phyloP scores from a whole-genome alignment of 2,888 invertebrate genomes.

The Oxytorus armatus region DNA sequence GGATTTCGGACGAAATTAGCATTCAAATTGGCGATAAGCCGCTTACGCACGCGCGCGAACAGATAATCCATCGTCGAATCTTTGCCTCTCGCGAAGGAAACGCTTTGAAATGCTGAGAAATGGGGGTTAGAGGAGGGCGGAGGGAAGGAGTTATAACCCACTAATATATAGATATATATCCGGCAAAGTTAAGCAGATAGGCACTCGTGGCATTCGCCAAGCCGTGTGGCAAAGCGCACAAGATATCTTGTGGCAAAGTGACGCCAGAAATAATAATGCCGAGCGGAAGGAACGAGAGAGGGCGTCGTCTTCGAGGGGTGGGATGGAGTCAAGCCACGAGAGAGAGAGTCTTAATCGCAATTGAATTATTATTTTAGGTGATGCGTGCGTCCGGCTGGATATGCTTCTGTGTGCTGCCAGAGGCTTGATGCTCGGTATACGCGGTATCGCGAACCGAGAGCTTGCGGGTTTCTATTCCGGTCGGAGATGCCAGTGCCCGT shows the following conservation, averaged over 20 bases:
- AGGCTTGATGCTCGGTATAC: constrained; percentile 48
- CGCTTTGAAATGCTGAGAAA: constrained; percentile 72
- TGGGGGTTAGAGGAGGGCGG: background rate
- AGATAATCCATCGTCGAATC: constrained; percentile 78
- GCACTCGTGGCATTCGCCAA: constrained; percentile 50
- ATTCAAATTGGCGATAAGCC: constrained; percentile 80
- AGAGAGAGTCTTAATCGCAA: constrained; percentile 74
- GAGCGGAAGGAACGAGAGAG: constrained; percentile 52
- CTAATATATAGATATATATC: background rate
- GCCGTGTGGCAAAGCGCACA: constrained; percentile 36
- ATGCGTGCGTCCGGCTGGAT: constrained; percentile 71
- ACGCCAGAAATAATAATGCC: constrained; percentile 76
- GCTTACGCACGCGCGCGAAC: constrained; percentile 73
- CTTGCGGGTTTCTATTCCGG: constrained; percentile 62
- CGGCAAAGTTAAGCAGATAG: constrained; percentile 34
- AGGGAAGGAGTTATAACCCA: constrained; percentile 18
- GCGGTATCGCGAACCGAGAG: constrained; percentile 43
- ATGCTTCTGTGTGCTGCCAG: constrained; percentile 69
- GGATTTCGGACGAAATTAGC: constrained; percentile 77
- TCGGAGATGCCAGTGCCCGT: constrained; percentile 47
- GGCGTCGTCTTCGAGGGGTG: constrained; percentile 38
- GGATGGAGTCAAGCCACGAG: constrained; percentile 23
- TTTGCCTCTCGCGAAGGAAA: constrained; percentile 33
- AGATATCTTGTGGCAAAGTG: constrained; percentile 52
- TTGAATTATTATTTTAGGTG: constrained; percentile 78